Percentiles rank a stretch among this genome's conserved stretches.
phyloP scores from a whole-genome alignment of 2,113 vertebrate species.

The Gallinago media region DNA sequence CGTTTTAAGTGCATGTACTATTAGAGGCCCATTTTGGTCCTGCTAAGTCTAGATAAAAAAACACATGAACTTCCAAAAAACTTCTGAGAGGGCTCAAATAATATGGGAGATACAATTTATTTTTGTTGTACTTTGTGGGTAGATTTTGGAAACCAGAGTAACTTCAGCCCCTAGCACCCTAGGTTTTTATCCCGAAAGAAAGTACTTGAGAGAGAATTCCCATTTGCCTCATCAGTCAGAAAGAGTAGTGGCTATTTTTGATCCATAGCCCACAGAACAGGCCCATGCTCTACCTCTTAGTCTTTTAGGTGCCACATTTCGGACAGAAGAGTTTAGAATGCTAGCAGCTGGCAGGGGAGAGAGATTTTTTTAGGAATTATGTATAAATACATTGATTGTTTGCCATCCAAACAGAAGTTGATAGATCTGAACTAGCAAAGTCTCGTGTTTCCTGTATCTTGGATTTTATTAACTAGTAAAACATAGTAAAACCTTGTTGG shows the following conservation, averaged over 20 bases:
- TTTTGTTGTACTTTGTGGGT: background rate
- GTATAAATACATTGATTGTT: background rate
- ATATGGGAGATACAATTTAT: background rate
- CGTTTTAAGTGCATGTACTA: background rate
- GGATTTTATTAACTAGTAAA: background rate
- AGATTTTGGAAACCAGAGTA: background rate
- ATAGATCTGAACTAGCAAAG: background rate
- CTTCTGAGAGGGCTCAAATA: background rate
- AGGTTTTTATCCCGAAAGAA: background rate
- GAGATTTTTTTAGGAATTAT: background rate
- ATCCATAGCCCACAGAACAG: background rate
- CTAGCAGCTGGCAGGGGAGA: background rate
- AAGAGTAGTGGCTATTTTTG: background rate
- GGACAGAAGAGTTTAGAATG: background rate
- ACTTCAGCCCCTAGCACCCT: background rate
- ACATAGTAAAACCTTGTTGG: background rate
- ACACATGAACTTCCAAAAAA: background rate
- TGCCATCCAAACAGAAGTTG: background rate
- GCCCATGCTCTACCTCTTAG: background rate
- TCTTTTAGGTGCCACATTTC: background rate
- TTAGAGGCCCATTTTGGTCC: background rate
- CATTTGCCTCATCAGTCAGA: background rate
- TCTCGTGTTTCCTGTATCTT: background rate
- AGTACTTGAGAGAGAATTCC: background rate
- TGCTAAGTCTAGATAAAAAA: background rate